Conservation (phyloP, 2,888 invertebrate species). For the Catonia carolina region DNA sequence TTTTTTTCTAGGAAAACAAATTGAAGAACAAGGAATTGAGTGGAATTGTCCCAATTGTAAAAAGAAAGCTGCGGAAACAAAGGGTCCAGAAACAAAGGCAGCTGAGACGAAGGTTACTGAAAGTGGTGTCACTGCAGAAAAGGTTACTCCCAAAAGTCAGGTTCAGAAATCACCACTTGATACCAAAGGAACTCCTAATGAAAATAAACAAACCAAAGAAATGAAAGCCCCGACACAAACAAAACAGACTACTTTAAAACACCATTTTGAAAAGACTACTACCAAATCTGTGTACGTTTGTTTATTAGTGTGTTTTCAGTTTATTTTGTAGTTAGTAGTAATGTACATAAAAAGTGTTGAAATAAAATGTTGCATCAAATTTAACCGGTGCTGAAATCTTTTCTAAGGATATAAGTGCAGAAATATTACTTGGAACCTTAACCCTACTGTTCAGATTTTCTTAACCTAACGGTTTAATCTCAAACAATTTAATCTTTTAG, state of each 20-base stretch:
- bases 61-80: conserved; percentile 35
- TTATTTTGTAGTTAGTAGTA: background rate
- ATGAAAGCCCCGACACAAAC: background rate
- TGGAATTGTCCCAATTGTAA: conserved; percentile 85
- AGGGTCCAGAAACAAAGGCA: background rate
- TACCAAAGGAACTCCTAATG: too few relatives aligned
- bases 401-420: too few relatives aligned
- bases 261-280: conserved; percentile 5
- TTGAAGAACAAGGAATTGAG: conserved; percentile 81
- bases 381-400: too few relatives aligned
- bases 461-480: too few relatives aligned
- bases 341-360: too few relatives aligned
- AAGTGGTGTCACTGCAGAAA: too few relatives aligned
- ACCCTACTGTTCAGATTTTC: too few relatives aligned
- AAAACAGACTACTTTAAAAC: background rate
- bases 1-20: conserved; percentile 55
- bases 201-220: background rate
- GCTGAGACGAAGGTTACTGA: background rate
- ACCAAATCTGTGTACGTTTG: background rate
- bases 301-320: background rate
- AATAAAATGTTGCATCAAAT: too few relatives aligned
- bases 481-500: too few relatives aligned
- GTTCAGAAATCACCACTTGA: too few relatives aligned
- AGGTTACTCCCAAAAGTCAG: too few relatives aligned
- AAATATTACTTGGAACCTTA: too few relatives aligned